phyloP scores from a whole-genome alignment of 2,113 vertebrate genomes.

The Miniopterus natalensis region DNA sequence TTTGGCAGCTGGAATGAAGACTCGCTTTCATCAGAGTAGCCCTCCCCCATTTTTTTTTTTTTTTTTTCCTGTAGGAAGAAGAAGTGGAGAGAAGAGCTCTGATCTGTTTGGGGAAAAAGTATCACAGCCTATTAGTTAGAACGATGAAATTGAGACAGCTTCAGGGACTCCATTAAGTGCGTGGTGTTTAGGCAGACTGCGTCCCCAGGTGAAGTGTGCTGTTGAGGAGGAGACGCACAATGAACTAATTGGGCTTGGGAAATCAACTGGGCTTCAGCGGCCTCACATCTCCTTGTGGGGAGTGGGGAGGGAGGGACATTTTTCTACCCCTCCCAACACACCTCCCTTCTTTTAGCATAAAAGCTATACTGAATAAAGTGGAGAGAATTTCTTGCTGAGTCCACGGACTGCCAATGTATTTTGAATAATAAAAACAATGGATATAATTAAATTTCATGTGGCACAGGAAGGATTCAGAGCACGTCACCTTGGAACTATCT shows the following conservation, averaged over 20 bases:
- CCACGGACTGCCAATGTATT: conserved; percentile 83
- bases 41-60: neutral
- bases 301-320: conserved; percentile 4
- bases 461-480: conserved; percentile 80
- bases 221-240: conserved; percentile 92
- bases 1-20: conserved; percentile 64
- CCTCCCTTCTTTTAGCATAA: conserved; percentile 83
- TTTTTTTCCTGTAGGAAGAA: conserved; percentile 52
- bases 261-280: conserved; percentile 95
- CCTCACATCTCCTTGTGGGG: conserved; percentile 86
- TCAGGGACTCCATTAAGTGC: conserved; percentile 96
- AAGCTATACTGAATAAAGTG: conserved; percentile 85
- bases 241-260: conserved; percentile 98
- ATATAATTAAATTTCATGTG: conserved; percentile 87
- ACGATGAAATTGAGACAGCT: conserved; percentile 96
- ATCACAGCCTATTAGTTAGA: conserved; percentile 97
- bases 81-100: conserved; percentile 87
- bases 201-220: conserved; percentile 92
- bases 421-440: conserved; percentile 87
- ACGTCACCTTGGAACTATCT: conserved; percentile 75
- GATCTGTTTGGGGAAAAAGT: conserved; percentile 92
- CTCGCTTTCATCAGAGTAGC: conserved; percentile 4
- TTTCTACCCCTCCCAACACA: neutral
- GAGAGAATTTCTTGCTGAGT: conserved; percentile 74
- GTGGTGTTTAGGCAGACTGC: conserved; percentile 93